phyloP scores from a whole-genome alignment of 2,888 invertebrate genomes.

The Plagiodera versicolora region DNA sequence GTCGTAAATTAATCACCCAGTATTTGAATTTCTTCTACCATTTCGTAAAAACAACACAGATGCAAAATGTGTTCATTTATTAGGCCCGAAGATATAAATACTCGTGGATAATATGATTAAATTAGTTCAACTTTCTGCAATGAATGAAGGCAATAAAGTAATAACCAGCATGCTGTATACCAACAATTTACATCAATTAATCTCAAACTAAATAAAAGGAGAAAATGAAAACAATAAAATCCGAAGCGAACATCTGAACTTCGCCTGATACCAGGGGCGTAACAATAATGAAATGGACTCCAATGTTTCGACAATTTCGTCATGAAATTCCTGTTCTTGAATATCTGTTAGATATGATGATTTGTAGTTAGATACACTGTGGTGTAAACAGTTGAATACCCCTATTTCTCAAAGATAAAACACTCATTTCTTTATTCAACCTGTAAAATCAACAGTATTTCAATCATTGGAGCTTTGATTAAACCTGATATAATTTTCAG shows the following conservation, averaged over 20 bases:
- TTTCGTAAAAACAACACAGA: not conserved
- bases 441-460: too few species aligned
- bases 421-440: too few species aligned
- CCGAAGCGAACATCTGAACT: conserved; percentile 3
- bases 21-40: too few species aligned
- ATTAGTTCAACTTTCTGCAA: conserved; percentile 2
- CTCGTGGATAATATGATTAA: not conserved
- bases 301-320: too few species aligned
- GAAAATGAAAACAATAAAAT: conserved; percentile 10
- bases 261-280: not conserved
- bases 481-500: too few species aligned
- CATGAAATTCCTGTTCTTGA: too few species aligned
- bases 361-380: too few species aligned
- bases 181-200: conserved; percentile 14
- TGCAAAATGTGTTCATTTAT: not conserved
- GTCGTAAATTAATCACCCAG: too few species aligned
- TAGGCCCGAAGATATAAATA: not conserved
- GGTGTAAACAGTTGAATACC: too few species aligned
- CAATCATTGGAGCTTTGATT: too few species aligned
- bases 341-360: too few species aligned
- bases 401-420: too few species aligned
- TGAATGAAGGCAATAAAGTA: conserved; percentile 4
- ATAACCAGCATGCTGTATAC: conserved; percentile 8
- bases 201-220: conserved; percentile 4
- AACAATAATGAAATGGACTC: not conserved